These are phyloP conservation scores for Pterostichus madidus DNA, from an alignment of 2,888 invertebrate genomes.

Conservation along the genomic window DNA sequence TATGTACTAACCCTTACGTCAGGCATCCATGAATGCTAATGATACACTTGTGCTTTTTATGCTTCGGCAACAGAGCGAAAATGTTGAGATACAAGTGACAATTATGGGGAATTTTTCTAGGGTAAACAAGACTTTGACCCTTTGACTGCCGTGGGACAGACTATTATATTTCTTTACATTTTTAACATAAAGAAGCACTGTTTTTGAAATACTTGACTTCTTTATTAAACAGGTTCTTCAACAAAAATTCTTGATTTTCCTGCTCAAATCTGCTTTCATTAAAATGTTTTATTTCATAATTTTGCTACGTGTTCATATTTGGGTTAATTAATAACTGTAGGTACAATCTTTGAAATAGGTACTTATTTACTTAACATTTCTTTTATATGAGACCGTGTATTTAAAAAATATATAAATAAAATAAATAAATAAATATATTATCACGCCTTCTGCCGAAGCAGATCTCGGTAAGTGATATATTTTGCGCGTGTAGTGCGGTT, in stretches of 20 bases:
- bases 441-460: too few species aligned
- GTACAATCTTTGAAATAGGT: too few species aligned
- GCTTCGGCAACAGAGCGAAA: conserved; percentile 58
- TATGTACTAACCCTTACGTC: conserved; percentile 51
- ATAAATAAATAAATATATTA: too few species aligned
- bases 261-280: too few species aligned
- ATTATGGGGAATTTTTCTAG: conserved; percentile 32
- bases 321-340: too few species aligned
- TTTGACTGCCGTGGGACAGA: conserved; percentile 16
- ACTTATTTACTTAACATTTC: too few species aligned
- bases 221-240: neutral
- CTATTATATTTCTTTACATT: neutral
- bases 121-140: conserved; percentile 27
- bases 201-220: neutral
- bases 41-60: conserved; percentile 62
- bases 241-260: neutral
- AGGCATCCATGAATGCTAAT: conserved; percentile 60
- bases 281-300: too few species aligned
- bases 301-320: too few species aligned
- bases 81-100: conserved; percentile 48
- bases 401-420: too few species aligned
- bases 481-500: too few species aligned
- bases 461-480: too few species aligned
- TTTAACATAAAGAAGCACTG: neutral
- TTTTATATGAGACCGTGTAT: too few species aligned